Evolutionary conservation across 2,113 vertebrate genomes (phyloP).

Genomic region (Carlito syrichta): DNA sequence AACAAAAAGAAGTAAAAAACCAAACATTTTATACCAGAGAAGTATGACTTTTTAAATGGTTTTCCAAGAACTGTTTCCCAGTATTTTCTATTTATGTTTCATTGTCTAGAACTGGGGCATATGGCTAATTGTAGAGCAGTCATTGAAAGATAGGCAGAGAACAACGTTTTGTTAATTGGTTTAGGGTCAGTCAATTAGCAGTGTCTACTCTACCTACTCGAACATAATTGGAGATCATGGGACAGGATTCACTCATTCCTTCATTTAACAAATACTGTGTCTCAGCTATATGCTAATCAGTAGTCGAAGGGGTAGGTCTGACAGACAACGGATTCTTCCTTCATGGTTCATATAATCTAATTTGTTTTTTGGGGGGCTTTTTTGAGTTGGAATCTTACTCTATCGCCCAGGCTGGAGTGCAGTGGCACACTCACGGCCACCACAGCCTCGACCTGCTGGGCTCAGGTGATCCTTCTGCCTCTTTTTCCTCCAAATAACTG

Average conservation of each 20-base stretch:
- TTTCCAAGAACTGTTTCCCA: background rate
- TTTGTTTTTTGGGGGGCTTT: too few relatives aligned
- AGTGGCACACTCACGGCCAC: too few relatives aligned
- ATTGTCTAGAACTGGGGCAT: background rate
- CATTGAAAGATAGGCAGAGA: background rate
- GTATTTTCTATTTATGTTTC: background rate
- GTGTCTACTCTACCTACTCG: background rate
- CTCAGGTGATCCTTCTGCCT: too few relatives aligned
- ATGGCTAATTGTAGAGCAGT: background rate
- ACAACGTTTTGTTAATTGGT: background rate
- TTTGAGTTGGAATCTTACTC: too few relatives aligned
- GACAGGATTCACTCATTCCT: background rate
- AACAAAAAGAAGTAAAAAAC: background rate
- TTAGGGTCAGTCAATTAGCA: background rate
- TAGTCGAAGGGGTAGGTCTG: background rate
- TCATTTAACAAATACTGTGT: background rate
- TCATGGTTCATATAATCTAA: background rate
- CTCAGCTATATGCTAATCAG: background rate
- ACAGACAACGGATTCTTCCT: background rate
- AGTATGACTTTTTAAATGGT: background rate
- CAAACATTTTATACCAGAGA: background rate
- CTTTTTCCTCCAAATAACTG: too few relatives aligned
- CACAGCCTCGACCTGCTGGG: too few relatives aligned
- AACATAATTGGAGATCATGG: background rate
- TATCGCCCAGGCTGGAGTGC: too few relatives aligned